Evolutionary conservation across 1,140 invertebrate genomes (phyloP), one percentile per base, ranked within the genome.

Genomic region (Neoseiulus cucumeris): DNA sequence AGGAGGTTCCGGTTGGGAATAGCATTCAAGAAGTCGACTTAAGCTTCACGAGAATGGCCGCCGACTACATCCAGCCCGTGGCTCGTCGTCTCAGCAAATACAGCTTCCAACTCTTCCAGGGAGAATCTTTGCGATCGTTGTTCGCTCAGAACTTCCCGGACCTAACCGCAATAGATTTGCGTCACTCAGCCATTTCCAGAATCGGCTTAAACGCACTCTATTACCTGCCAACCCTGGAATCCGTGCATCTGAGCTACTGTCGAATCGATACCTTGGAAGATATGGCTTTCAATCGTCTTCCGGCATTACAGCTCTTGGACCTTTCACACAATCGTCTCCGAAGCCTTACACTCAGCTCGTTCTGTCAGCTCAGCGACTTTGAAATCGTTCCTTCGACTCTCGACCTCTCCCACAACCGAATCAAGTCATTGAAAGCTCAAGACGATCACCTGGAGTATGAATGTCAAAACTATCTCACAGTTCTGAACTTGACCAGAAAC

Each of bases 111-210:
- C 22, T 59, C 14, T 14, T 59, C 25, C 51, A 12, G 33, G 22
- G 51, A 12, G 51, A 59, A 29, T 29, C 51, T 14, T 20, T 59
- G 14, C 1, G 22, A 59, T 59, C 51, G 25, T 20, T 25, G 22
- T 59, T 59, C 22, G 51, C 51, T 25, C 51, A 59, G 22, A 59
- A 59, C 22, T 59, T 59, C 33, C 51, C 51, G 33, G 51, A 59
- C 22, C 51, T 59, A 2, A 17, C 33, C 22, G 22, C 14, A 17
- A 25, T 59, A 14, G 51, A 59, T 25, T 33, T 59, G 14, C 51
- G 51, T 20, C 22, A 59, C 33, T 59, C 51, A 2, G 25, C 51
- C 14, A 33, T 59, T 14, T 59, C 51, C 14, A n/a, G 25, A 9
- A 25, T 59, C 2, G 12, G 33, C 22, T 29, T 9, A 1, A 59